phyloP scores from a whole-genome alignment of 2,797 vertebrate species.

The Zenarchopterus dispar region DNA sequence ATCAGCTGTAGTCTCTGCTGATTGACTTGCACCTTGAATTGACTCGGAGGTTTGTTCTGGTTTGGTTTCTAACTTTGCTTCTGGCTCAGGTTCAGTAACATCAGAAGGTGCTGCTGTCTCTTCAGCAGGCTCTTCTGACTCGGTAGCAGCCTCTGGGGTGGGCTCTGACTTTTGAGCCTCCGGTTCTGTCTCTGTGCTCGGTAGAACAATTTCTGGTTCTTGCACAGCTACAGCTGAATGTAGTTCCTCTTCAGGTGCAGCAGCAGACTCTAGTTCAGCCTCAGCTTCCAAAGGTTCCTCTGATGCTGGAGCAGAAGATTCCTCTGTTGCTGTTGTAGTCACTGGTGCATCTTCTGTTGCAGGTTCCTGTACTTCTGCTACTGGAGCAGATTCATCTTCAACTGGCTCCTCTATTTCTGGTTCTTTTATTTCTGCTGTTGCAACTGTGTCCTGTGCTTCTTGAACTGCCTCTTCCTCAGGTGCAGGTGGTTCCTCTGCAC shows the following conservation, averaged over 20 bases:
- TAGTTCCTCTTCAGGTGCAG: slow-evolving; percentile 40
- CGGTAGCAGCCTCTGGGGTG: slow-evolving; percentile 49
- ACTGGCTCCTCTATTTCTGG: not conserved
- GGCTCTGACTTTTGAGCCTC: slow-evolving; percentile 41
- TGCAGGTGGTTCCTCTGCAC: not conserved
- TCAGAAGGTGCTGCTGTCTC: slow-evolving; percentile 22
- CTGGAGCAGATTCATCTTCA: not conserved
- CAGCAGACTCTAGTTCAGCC: slow-evolving; percentile 33
- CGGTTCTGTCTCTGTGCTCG: slow-evolving; percentile 28
- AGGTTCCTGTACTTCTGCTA: slow-evolving; percentile 19
- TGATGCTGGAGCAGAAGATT: not conserved
- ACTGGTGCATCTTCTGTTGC: slow-evolving; percentile 7
- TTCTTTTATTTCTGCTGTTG: not conserved
- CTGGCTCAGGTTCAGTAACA: slow-evolving; percentile 18
- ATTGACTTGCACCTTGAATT: slow-evolving; percentile 18
- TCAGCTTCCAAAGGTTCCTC: slow-evolving; percentile 18
- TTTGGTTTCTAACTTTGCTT: slow-evolving; percentile 28
- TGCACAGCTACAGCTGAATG: slow-evolving; percentile 28
- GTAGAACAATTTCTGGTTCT: slow-evolving; percentile 41
- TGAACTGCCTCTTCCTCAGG: not conserved
- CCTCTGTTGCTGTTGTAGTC: not conserved
- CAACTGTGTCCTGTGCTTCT: slow-evolving; percentile 1
- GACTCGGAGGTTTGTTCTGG: slow-evolving; percentile 24
- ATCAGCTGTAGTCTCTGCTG: slow-evolving; percentile 16
- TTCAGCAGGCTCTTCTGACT: slow-evolving; percentile 35